A percentile compares a stretch with the other conserved stretches of the same genome.
Evolutionary conservation across 2,888 invertebrate species (phyloP).

Genomic region (Hydrotaea cyrtoneurina): DNA sequence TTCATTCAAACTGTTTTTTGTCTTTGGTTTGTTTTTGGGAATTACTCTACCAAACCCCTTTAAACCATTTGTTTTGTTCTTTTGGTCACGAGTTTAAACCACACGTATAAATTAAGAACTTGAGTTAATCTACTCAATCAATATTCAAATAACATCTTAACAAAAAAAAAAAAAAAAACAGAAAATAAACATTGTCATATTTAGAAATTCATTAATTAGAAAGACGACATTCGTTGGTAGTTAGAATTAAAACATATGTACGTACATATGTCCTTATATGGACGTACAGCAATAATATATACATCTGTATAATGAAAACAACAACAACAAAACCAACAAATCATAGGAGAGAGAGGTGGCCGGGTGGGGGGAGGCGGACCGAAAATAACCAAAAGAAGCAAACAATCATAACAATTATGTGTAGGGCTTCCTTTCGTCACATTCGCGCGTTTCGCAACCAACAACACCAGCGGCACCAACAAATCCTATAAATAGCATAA

Average conservation of each 20-base stretch:
- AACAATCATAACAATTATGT: constrained; percentile 36
- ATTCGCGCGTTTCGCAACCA: constrained; percentile 31
- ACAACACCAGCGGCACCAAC: not conserved
- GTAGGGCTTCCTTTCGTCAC: constrained; percentile 65
- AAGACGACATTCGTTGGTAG: constrained; percentile 19
- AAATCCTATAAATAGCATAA: too few relatives aligned
- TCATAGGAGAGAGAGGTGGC: not conserved
- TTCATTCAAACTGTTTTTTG: too few relatives aligned
- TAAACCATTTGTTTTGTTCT: not conserved
- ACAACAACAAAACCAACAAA: constrained; percentile 1
- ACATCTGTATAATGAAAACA: not conserved
- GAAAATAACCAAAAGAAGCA: not conserved
- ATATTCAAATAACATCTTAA: constrained; percentile 32
- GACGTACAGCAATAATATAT: too few relatives aligned
- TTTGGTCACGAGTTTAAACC: not conserved
- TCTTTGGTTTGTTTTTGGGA: too few relatives aligned
- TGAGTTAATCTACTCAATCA: not conserved
- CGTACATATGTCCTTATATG: constrained; percentile 3
- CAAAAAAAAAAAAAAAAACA: too few relatives aligned
- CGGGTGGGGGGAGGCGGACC: too few relatives aligned
- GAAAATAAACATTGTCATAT: constrained; percentile 1
- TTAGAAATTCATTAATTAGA: constrained; percentile 20
- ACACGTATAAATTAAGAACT: constrained; percentile 2
- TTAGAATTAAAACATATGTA: constrained; percentile 1
- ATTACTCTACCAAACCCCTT: not conserved